Base-by-base conservation (phyloP, 1,140 invertebrate species). In the Zaprionus africanus region DNA sequence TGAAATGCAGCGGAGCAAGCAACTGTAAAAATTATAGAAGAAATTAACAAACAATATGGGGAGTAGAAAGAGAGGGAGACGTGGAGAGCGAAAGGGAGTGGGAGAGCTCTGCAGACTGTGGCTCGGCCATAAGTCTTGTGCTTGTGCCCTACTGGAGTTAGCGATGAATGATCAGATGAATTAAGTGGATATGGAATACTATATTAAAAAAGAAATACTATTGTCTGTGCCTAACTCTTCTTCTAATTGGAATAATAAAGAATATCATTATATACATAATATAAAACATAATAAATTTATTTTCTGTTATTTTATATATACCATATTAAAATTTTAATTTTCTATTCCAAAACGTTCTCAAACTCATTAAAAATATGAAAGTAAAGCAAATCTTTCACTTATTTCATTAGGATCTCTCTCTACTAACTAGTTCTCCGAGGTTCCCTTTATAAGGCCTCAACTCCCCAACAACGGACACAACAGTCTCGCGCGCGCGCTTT, bases 21-120 rank as follows among this genome's bases (percentile, higher is more conserved):
- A 68, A 83, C 74, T 83, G 67, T 67, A 82, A 77, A 85, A 86
- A 85, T 85, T 86, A 86, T 86, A 86, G 70, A 87, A 86, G 68
- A 78, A 83, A 81, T 78, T 83, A 75, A 72, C 78, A 75, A 78
- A 80, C 66, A 69, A 80, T 69, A 75, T 69, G 66, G 38, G n/a
- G n/a, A 46, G 41, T 41, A n/a, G 15, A 41, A 15, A 1, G 6
- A 17, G 41, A 26, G n/a, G 9, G 15, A 22, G 28, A 43, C 6
- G n/a, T 28, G 19, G 43, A 22, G 7, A 26, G 41, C 0, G 41
- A 43, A 2, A 43, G 41, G 17, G 31, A n/a, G n/a, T n/a, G n/a
- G n/a, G n/a, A n/a, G n/a, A 49, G 43, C 2, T 9, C 6, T 49
- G 46, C 46, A 51, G 46, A 51, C 46, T 51, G 19, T 13, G 46